Evolutionary conservation across 2,888 invertebrate species (phyloP).

Genomic region (Agriopis aurantiaria): DNA sequence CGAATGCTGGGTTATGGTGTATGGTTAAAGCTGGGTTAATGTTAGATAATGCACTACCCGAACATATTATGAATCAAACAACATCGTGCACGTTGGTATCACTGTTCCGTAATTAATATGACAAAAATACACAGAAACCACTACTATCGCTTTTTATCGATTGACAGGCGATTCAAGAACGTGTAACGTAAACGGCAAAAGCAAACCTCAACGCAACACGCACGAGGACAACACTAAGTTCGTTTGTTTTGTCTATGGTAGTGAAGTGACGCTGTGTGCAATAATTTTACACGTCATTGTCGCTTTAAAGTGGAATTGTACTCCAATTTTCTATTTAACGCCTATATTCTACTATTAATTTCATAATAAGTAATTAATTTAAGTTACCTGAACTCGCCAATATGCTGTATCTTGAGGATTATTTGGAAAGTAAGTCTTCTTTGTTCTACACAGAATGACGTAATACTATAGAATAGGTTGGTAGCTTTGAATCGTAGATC

Average conservation of each 20-base stretch:
- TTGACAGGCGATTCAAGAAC: too few relatives aligned
- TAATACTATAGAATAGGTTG: conserved; percentile 63
- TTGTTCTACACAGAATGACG: conserved; percentile 62
- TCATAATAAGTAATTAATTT: conserved; percentile 21
- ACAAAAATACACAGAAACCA: too few relatives aligned
- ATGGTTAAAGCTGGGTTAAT: too few relatives aligned
- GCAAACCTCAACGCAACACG: too few relatives aligned
- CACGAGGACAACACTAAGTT: too few relatives aligned
- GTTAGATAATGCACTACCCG: too few relatives aligned
- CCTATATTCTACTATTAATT: conserved; percentile 4
- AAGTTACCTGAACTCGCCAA: conserved; percentile 74
- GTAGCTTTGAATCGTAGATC: conserved; percentile 50
- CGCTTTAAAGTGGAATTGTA: conserved; percentile 22
- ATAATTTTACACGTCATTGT: conserved; percentile 56
- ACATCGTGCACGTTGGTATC: too few relatives aligned
- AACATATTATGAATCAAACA: too few relatives aligned
- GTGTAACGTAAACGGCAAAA: too few relatives aligned
- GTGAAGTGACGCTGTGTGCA: conserved; percentile 47
- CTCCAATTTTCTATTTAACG: conserved; percentile 14
- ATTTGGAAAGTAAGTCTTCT: conserved; percentile 96
- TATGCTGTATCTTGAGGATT: conserved; percentile 99
- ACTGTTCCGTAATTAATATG: too few relatives aligned
- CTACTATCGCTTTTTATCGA: too few relatives aligned
- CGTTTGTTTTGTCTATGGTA: conserved; percentile 33
- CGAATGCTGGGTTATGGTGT: too few relatives aligned